Conservation (phyloP, 2,797 vertebrate species). For the Nyctalus aviator region DNA sequence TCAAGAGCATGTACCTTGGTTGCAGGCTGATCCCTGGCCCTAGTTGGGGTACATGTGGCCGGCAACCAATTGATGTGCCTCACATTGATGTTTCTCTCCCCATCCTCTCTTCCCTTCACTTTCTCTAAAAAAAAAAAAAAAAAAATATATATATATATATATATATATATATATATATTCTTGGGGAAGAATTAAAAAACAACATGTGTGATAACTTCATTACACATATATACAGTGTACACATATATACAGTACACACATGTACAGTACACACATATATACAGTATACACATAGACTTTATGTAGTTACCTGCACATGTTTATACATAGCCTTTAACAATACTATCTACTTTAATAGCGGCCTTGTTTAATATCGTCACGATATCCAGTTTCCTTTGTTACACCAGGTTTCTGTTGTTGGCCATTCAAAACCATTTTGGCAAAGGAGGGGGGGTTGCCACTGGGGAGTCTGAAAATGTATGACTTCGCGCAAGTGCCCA, state of each 20-base stretch:
- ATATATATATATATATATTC: too few relatives aligned
- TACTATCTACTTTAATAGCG: not conserved
- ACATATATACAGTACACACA: not conserved
- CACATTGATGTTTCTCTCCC: too few relatives aligned
- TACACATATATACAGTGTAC: not conserved
- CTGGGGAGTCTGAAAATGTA: not conserved
- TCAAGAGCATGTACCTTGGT: too few relatives aligned
- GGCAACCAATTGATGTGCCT: too few relatives aligned
- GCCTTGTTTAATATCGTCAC: not conserved
- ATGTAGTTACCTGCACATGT: not conserved
- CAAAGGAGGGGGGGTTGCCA: not conserved
- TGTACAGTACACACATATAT: rapidly evolving
- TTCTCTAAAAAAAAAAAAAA: too few relatives aligned
- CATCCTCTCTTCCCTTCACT: too few relatives aligned
- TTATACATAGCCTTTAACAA: not conserved
- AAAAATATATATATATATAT: too few relatives aligned
- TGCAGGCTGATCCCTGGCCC: too few relatives aligned
- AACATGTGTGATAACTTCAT: not conserved
- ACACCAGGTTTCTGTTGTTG: not conserved
- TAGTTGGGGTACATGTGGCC: too few relatives aligned
- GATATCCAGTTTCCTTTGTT: not conserved
- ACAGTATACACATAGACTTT: not conserved
- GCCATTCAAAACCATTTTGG: not conserved
- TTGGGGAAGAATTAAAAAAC: too few relatives aligned
- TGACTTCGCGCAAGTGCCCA: not conserved